phyloP scores from a whole-genome alignment of 2,797 vertebrate genomes.

The Sebastes taczanowskii region DNA sequence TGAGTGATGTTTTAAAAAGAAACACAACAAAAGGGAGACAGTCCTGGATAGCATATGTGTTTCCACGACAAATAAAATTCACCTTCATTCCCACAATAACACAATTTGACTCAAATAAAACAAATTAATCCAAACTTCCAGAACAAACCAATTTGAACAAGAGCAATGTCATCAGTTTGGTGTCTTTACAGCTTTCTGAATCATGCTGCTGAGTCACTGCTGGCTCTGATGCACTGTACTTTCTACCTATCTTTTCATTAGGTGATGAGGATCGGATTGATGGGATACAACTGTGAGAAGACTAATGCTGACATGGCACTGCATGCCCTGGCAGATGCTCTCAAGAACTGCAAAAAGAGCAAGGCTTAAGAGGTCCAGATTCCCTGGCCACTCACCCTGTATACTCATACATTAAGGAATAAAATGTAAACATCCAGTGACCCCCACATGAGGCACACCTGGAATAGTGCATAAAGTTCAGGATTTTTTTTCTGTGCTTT shows the following conservation, averaged over 20 bases:
- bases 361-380: conserved; percentile 76
- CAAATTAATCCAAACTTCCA: background rate
- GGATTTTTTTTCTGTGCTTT: background rate
- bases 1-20: background rate
- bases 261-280: conserved; percentile 93
- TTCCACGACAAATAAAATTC: background rate
- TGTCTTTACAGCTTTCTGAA: conserved; percentile 4
- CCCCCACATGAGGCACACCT: background rate
- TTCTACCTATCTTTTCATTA: conserved; percentile 64
- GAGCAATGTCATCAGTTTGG: background rate
- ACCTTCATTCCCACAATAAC: background rate
- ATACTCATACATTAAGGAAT: background rate
- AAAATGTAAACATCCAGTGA: background rate
- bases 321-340: conserved; percentile 86
- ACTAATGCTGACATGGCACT: conserved; percentile 85
- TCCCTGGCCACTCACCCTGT: background rate
- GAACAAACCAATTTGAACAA: background rate
- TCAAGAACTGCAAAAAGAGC: conserved; percentile 85
- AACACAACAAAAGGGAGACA: background rate
- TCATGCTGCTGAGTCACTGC: conserved; percentile 43
- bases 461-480: background rate
- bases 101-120: background rate
- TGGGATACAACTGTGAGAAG: conserved; percentile 93
- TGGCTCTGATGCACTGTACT: conserved; percentile 19
- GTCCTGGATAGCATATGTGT: background rate